Evolutionary conservation across 1,140 invertebrate species (phyloP), one percentile per base, ranked within the genome.

Genomic region (Matsumurasca onukii): DNA sequence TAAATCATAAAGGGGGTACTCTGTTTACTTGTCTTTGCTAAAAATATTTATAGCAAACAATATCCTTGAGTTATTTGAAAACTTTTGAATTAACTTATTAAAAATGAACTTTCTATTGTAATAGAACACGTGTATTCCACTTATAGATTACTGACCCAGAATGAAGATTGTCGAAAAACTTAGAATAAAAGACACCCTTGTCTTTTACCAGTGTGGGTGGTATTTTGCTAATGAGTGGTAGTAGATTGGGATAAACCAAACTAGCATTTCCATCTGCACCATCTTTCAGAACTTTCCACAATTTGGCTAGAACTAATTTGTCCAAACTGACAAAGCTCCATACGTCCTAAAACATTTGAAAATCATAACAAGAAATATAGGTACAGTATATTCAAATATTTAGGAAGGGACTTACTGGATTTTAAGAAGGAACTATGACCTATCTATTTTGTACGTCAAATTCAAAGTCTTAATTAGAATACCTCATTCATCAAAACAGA

Each of bases 191-290:
- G 48, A 80, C 78, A n/a, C 80, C 75, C 27, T 81, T 77, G 66
- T 85, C 78, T 17, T 73, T 74, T 25, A 83, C 73, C 15, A 84
- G 76, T 31, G 85, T 77, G 27, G 78, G 77, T n/a, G 88, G 85
- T 57, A 93, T 80, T 72, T 89, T 84, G 52, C 88, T 89, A 1
- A 93, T 72, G 48, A 93, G 83, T 3, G 91, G 90, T 20, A 94
- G 76, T 24, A 93, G 75, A 78, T 89, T 88, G 12, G 91, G 91
- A 75, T 85, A 91, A 71, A 93, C 84, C 2, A 85, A 79, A 66
- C 78, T 78, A 12, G 89, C 89, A 80, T 88, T 91, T 57, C 88
- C 88, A 74, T 85, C 79, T 2, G 88, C 90, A 31, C 86, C 72
- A 74, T 83, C 84, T 74, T 83, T 82, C 31, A 94, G 74, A 30